Evolutionary conservation across 2,888 invertebrate species (phyloP).

Genomic region (Drosophila basisetae): DNA sequence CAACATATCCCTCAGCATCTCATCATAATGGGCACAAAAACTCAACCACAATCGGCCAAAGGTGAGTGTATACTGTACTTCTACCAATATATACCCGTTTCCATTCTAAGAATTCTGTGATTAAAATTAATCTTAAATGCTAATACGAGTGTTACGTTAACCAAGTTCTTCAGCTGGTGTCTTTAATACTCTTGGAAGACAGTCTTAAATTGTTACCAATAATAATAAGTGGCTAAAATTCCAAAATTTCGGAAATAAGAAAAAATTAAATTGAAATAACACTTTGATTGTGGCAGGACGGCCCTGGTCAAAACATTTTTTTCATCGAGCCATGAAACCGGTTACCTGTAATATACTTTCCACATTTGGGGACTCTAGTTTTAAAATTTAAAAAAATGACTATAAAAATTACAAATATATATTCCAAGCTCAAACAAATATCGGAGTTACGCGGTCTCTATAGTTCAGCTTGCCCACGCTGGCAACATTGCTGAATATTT

Average conservation of each 20-base stretch:
- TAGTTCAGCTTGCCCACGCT: neutral
- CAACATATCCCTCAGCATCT: constrained; percentile 22
- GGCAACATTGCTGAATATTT: neutral
- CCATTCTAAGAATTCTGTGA: neutral
- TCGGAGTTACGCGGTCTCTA: neutral
- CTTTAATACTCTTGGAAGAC: neutral
- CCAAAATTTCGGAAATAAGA: neutral
- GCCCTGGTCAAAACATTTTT: neutral
- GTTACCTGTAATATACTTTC: neutral
- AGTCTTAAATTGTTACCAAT: neutral
- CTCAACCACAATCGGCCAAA: constrained; percentile 81
- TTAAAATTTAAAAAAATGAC: neutral
- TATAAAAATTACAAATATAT: neutral
- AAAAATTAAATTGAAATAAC: neutral
- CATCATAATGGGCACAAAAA: constrained; percentile 83
- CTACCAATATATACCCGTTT: neutral
- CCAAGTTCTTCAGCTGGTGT: neutral
- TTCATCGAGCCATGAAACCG: neutral
- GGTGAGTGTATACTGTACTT: constrained; percentile 61
- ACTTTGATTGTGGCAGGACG: neutral
- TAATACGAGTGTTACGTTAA: neutral
- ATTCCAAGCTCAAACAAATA: neutral
- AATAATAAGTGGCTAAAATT: neutral
- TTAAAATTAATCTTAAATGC: neutral
- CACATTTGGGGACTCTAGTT: neutral